Base-by-base conservation (phyloP, 2,797 vertebrate genomes). In the Amniataba percoides region DNA sequence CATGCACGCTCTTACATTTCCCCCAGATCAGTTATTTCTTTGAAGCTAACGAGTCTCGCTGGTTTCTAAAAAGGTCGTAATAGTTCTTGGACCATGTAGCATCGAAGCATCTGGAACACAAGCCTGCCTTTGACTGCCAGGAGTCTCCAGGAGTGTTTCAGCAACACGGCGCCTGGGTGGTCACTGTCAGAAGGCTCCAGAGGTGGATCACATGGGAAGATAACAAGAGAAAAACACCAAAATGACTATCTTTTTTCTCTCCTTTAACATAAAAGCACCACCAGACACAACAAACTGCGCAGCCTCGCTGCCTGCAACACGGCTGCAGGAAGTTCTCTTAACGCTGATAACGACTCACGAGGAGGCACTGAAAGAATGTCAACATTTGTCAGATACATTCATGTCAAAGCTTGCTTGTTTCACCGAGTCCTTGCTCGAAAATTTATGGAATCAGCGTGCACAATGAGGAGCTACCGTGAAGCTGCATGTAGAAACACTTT, bases 231-330 rank as follows among this genome's bases (percentile, higher is more conserved):
- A 45, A 51, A 43, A 1, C 65, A 49, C 5, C 3, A 5, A 39
- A 68, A 51, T 15, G 3, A 55, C 77, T 78, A 14, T 25, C 18
- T 78, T 70, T 63, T 67, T 63, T 67, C 34, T 82, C 52, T 76
- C 43, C n/a, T 40, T 74, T 9, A 74, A 74, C 84, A 86, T 56
- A 85, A 58, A 39, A 76, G 16, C 5, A 31, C n/a, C n/a, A 71
- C 5, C 43, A 92, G 92, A 87, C 91, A 89, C 65, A 93, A 89
- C 89, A 93, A 71, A 64, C 27, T 19, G 8, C 69, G 14, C 65
- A 52, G 45, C 46, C 14, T 42, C 3, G 43, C 59, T 71, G 63
- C 68, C 53, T 63, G 58, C 40, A 3, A 45, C 58, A 4, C 68
- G 14, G 39, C 9, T 39, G 34, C 46, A 75, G 74, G 70, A 74